Base-by-base conservation (phyloP, 1,140 invertebrate species). In the Drosophila bifasciata region DNA sequence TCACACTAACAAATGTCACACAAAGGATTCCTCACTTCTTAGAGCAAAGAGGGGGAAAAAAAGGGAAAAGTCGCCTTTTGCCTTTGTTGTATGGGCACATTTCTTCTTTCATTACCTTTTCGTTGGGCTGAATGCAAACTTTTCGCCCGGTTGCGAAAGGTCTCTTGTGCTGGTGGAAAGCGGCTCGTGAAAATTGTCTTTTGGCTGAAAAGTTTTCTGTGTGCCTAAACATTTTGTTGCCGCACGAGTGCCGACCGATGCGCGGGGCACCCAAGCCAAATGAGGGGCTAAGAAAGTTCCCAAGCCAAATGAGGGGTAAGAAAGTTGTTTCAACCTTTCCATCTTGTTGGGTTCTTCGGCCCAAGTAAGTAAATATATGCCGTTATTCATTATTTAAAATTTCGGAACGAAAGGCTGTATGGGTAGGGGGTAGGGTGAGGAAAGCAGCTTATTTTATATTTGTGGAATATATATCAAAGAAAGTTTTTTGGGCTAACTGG, bases 191-290 rank as follows among this genome's bases (percentile, higher is more conserved):
- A 58, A 53, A 46, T 64, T 60, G 50, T 40, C 45, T 57, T 57
- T 76, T 52, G 36, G 43, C 52, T 66, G n/a, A 69, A 76, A 63
- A 45, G 55, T 58, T 68, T 68, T 67, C 16, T 11, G 32, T 36
- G 32, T 36, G 9, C 21, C 45, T 50, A 60, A 79, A 46, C 46
- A 70, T 76, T 79, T 56, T 55, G 46, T 46, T 64, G 72, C 49
- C 60, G 77, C 77, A 80, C 77, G 77, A 80, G 71, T 51, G 77
- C 51, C 45, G n/a, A n/a, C n/a, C 57, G 57, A 36, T 19, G 32
- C 40, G n/a, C n/a, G n/a, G 48, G 53, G 53, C 43, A 57, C 32
- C 32, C 25, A 25, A 41, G 13, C 21, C 39, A 80, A 79, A 76
- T 58, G 57, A 58, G 32, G 46, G 63, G 9, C n/a, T 57, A 66